Base-by-base conservation (phyloP, 2,797 vertebrate genomes). In the Austrolebias charrua region DNA sequence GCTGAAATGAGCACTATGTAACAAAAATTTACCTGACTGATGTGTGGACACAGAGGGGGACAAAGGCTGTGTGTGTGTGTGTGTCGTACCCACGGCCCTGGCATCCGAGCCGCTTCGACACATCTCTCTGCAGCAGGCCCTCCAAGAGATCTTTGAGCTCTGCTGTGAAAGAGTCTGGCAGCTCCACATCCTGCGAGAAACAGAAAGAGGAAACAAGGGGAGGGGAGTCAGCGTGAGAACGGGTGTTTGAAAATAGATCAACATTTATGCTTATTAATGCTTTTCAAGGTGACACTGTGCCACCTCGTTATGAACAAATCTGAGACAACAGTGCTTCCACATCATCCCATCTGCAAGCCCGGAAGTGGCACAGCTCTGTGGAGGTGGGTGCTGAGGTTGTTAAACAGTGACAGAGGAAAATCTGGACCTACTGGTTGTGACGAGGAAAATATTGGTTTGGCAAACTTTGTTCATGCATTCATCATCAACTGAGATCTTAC, bases 71-170 rank as follows among this genome's bases (percentile, higher is more conserved):
- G 59, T 66, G 67, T 52, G 40, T 28, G 72, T 10, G 49, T 38
- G 58, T 89, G 69, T 85, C 66, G 28, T 79, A 99, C 97, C 97
- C 93, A 63, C 88, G 88, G 48, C 96, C 96, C 33, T 92, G 94
- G 71, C 96, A 99, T 57, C 97, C 97, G 0, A 98, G 94, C 51
- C 97, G 92, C 91, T 94, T 94, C 75, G 93, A 88, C 3, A 97
- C 94, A 1, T 99, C 96, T 49, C 96, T 86, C 80, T 98, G 96
- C 50, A 99, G 92, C 53, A 99, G 89, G 12, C 95, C 95, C 82
- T 98, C 96, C 90, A 99, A 76, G 2, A 98, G 93, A 48, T 94
- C 94, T 89, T 95, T 96, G 42, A 99, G 93, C 52, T 99, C 96
- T 0, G 93, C 89, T 1, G 96, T 95, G 86, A 99, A 98, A 0